Evolutionary conservation across 2,888 invertebrate species (phyloP).

Genomic region (Hypolimnas misippus): DNA sequence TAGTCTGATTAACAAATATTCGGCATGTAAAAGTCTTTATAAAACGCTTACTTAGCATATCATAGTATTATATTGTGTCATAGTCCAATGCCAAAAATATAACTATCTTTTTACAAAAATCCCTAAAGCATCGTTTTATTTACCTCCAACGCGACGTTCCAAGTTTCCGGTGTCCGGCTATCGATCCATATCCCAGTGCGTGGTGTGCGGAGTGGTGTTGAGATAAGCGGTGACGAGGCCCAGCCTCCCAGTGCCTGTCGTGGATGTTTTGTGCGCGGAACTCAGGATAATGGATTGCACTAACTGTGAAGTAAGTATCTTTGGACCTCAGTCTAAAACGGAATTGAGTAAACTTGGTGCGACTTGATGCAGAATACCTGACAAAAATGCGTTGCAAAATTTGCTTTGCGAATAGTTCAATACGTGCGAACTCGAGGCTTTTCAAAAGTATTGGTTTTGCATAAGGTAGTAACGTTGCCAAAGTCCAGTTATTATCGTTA

Average conservation of each 20-base stretch:
- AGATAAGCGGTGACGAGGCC: constrained; percentile 20
- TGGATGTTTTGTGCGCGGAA: constrained; percentile 21
- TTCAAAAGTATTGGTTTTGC: not conserved
- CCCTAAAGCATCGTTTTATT: constrained; percentile 79
- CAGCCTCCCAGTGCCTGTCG: constrained; percentile 26
- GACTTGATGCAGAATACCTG: not conserved
- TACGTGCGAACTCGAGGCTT: not conserved
- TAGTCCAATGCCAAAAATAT: constrained; percentile 85
- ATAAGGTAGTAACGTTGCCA: not conserved
- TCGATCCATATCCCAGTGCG: constrained; percentile 33
- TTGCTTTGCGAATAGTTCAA: not conserved
- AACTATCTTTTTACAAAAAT: constrained; percentile 85
- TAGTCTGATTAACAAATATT: constrained; percentile 84
- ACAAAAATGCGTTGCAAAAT: not conserved
- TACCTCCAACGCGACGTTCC: constrained; percentile 55
- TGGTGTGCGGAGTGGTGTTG: constrained; percentile 31
- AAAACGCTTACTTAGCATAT: constrained; percentile 85
- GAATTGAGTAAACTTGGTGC: not conserved
- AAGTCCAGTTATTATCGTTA: not conserved
- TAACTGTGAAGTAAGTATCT: constrained; percentile 37
- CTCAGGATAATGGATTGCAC: constrained; percentile 33
- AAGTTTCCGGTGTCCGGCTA: constrained; percentile 29
- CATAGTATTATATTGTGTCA: constrained; percentile 85
- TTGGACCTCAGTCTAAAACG: constrained; percentile 2
- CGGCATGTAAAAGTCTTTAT: constrained; percentile 85